Evolutionary conservation across 1,140 invertebrate species (phyloP), one percentile per base, ranked within the genome.

Genomic region (Bombus superbus): DNA sequence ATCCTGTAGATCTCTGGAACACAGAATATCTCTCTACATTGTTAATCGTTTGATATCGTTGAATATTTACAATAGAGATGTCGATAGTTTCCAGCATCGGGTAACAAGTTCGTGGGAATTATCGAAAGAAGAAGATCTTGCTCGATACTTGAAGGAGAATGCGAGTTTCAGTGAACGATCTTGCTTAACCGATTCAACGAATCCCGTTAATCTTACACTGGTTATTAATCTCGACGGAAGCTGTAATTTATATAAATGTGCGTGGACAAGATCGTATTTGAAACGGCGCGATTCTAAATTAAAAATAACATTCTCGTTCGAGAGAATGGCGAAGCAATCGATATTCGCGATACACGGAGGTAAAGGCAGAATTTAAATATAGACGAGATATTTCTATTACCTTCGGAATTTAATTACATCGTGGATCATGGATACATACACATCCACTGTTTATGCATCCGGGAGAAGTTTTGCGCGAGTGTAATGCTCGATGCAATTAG

Each of bases 171-270:
- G 15, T 6, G 32, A 11, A 22, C 40, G 32, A 64, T 62, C 53
- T 22, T 28, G 0, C 6, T 28, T 82, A 83, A 78, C 71, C 44
- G 47, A 57, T 68, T 57, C 18, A 40, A 38, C 28, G n/a, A 9
- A 22, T 78, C 22, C 47, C 64, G 47, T 77, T 77, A 68, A 66
- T 40, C 28, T 68, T 4, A 28, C 22, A 22, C 22, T n/a, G 13
- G 13, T 44, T n/a, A 78, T 78, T 78, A 71, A 77, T 77, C 59
- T 35, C 38, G 35, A 15, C 47, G 75, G 75, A 71, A 71, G n/a
- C 28, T 28, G n/a, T 22, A 42, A 42, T 73, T 44, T 32, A 3
- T 25, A 72, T 59, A 35, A 35, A 8, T 15, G 38, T 5, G 22
- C 40, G 10, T 11, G 32, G 64, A 5, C 5, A 22, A 18, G 28